phyloP scores from a whole-genome alignment of 1,140 invertebrate species.

The Asobara japonica region DNA sequence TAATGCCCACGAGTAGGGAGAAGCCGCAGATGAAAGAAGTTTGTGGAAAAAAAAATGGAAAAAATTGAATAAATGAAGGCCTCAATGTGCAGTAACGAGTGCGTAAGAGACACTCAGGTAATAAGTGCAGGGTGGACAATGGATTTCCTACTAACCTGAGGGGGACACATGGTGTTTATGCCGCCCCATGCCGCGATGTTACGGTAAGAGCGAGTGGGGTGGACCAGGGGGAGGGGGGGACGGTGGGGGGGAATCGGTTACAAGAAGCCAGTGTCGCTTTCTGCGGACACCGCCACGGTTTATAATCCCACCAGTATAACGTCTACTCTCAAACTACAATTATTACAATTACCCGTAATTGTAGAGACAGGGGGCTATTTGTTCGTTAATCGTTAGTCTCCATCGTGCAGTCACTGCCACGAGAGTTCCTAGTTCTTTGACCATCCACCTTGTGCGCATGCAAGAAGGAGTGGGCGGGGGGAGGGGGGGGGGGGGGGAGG shows the following conservation, averaged over 20 bases:
- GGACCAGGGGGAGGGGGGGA: neutral
- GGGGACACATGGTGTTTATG: slow-evolving; percentile 51
- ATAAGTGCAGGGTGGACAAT: slow-evolving; percentile 32
- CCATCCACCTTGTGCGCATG: neutral
- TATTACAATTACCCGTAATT: slow-evolving; percentile 65
- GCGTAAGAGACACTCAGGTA: slow-evolving; percentile 16
- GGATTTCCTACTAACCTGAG: slow-evolving; percentile 34
- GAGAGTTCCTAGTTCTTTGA: slow-evolving; percentile 9
- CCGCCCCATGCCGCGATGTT: neutral
- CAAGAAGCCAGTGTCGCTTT: slow-evolving; percentile 37
- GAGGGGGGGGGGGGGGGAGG: neutral
- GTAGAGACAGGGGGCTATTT: slow-evolving; percentile 53
- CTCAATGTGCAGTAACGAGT: slow-evolving; percentile 18
- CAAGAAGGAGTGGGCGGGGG: too few species aligned
- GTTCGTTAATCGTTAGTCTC: slow-evolving; percentile 62
- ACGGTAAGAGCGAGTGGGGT: neutral
- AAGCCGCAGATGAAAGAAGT: slow-evolving; percentile 14
- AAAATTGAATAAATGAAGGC: slow-evolving; percentile 15
- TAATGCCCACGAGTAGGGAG: neutral
- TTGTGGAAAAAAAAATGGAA: neutral
- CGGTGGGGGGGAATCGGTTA: neutral
- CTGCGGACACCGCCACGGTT: slow-evolving; percentile 12
- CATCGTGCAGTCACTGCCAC: slow-evolving; percentile 28
- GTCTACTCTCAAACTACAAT: slow-evolving; percentile 48
- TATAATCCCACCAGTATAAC: slow-evolving; percentile 10